Percentiles rank a stretch among this genome's conserved stretches.
phyloP scores from a whole-genome alignment of 2,888 invertebrate species.

The Catocala fraxini region DNA sequence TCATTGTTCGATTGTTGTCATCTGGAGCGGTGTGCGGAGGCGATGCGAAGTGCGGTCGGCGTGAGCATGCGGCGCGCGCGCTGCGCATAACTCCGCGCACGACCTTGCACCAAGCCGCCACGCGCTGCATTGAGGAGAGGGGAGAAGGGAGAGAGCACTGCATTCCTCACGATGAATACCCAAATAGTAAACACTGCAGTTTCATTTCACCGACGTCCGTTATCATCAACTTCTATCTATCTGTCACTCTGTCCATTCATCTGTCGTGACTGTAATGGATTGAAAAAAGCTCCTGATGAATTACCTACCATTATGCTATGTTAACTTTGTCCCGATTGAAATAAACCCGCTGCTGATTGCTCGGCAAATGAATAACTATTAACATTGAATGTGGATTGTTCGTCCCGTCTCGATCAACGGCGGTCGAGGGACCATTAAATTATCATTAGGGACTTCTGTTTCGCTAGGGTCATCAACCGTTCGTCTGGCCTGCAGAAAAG shows the following conservation, averaged over 20 bases:
- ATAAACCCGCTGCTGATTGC: constrained; percentile 44
- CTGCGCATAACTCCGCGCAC: constrained; percentile 58
- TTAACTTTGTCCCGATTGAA: constrained; percentile 34
- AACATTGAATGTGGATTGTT: constrained; percentile 57
- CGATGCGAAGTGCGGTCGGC: neutral
- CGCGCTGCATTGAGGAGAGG: constrained; percentile 21
- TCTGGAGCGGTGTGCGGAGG: neutral
- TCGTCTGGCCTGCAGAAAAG: constrained; percentile 70
- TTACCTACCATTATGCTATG: constrained; percentile 55
- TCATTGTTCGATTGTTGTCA: neutral
- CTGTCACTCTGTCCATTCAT: constrained; percentile 61
- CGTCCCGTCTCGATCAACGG: constrained; percentile 31
- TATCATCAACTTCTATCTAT: constrained; percentile 52
- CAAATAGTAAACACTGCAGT: constrained; percentile 54
- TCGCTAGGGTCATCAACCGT: constrained; percentile 75
- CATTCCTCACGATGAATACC: constrained; percentile 57
- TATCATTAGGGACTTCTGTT: constrained; percentile 50
- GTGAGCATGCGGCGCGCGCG: constrained; percentile 39
- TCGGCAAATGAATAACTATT: constrained; percentile 50
- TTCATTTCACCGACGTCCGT: constrained; percentile 48
- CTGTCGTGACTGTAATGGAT: constrained; percentile 55
- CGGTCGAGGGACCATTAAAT: constrained; percentile 53
- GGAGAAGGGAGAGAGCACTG: constrained; percentile 21
- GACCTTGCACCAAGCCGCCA: constrained; percentile 60
- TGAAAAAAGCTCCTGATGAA: constrained; percentile 58